phyloP scores from a whole-genome alignment of 2,888 invertebrate genomes.

The Oscheius sp. region DNA sequence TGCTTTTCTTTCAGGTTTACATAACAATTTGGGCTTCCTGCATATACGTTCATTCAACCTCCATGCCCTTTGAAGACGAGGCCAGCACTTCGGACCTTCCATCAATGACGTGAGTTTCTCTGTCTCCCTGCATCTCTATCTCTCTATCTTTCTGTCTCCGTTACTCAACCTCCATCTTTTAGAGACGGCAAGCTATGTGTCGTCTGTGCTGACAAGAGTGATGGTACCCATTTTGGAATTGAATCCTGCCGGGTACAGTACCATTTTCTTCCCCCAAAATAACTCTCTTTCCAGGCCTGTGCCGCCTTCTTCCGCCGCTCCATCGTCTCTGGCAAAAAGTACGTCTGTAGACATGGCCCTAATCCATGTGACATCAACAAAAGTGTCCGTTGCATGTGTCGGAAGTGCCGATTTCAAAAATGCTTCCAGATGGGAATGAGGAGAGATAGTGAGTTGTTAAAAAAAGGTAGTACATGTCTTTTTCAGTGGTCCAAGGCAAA shows the following conservation, averaged over 20 bases:
- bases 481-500: constrained; percentile 27
- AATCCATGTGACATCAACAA: constrained; percentile 21
- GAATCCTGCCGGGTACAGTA: constrained; percentile 19
- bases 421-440: constrained; percentile 27
- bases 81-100: constrained; percentile 20
- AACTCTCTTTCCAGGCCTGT: neutral
- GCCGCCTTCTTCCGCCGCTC: constrained; percentile 19
- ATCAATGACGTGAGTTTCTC: constrained; percentile 6
- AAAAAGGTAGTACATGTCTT: neutral
- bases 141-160: too few relatives aligned
- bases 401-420: constrained; percentile 30
- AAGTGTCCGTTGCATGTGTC: constrained; percentile 28
- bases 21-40: too few relatives aligned
- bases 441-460: constrained; percentile 26
- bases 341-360: constrained; percentile 17
- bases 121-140: too few relatives aligned
- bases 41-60: too few relatives aligned
- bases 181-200: constrained; percentile 16
- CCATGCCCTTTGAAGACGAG: constrained; percentile 6
- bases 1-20: too few relatives aligned
- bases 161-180: neutral
- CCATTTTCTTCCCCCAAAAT: neutral
- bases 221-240: constrained; percentile 22
- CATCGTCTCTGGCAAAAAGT: constrained; percentile 8
- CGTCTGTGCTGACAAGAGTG: constrained; percentile 22